phyloP scores from a whole-genome alignment of 2,797 vertebrate genomes.

The Neostethus bicornis region DNA sequence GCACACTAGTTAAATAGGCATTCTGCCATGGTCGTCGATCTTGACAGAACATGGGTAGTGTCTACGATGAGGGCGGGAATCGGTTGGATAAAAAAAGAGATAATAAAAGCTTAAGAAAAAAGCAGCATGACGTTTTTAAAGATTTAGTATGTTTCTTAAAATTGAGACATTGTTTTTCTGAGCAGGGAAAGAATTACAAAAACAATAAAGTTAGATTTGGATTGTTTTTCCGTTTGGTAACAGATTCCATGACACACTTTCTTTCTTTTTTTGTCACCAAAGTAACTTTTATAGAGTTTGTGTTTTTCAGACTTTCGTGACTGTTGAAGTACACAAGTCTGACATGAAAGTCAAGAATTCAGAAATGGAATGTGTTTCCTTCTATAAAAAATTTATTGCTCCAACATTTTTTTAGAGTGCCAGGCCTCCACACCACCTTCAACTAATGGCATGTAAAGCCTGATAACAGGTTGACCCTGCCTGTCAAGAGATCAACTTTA shows the following conservation, averaged over 20 bases:
- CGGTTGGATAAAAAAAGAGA: not conserved
- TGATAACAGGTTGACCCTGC: conserved; percentile 8
- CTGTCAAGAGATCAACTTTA: conserved; percentile 8
- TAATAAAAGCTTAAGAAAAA: too few relatives aligned
- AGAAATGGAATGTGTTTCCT: conserved; percentile 9
- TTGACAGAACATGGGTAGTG: too few relatives aligned
- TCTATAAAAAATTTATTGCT: conserved; percentile 20
- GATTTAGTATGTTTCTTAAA: not conserved
- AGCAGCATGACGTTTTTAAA: too few relatives aligned
- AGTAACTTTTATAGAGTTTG: not conserved
- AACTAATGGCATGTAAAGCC: conserved; percentile 5
- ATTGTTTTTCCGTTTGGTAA: too few relatives aligned
- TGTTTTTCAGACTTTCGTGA: not conserved
- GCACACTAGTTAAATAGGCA: too few relatives aligned
- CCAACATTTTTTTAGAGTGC: conserved; percentile 1
- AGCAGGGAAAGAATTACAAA: not conserved
- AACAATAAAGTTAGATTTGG: not conserved
- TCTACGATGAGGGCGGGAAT: not conserved
- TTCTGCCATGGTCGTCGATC: too few relatives aligned
- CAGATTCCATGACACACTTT: too few relatives aligned
- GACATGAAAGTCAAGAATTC: conserved; percentile 3
- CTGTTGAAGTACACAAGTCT: not conserved
- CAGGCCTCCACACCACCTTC: not conserved
- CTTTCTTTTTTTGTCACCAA: too few relatives aligned
- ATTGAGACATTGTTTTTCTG: not conserved